Base-by-base conservation (phyloP, 2,113 vertebrate genomes). In the Orthonyx spaldingii region DNA sequence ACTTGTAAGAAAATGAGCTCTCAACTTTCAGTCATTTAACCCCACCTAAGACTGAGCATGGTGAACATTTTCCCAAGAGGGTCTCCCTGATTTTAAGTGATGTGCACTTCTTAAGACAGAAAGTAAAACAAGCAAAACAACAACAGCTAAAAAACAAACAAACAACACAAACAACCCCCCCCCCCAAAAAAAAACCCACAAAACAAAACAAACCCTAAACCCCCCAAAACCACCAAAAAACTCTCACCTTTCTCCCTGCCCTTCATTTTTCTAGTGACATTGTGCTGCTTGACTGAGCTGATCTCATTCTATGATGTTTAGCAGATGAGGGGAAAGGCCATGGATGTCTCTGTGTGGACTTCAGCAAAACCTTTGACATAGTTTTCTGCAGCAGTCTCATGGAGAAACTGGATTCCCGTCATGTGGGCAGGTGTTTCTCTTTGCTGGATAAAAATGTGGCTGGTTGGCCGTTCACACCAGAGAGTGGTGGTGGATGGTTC, bases 401-500 rank as follows among this genome's bases (percentile, higher is more conserved):
- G 55, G 27, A 78, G 24, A 55, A 55, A 7, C 20, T 41, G 30
- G 23, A 55, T 23, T 63, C 32, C 28, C 24, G 47, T 4, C 13
- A 5, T 4, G 16, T 35, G 56, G 16, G 17, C 13, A 35, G n/a
- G 4, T 16, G 12, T 2, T 2, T 13, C 4, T 23, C 13, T 13
- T 16, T 33, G 13, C 28, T 61, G 47, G 41, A 53, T 44, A 12
- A 66, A 66, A 50, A 8, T 8, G 53, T 44, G 61, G 1, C 32
- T 59, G 30, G 20, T 10, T 66, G 28, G 32, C 33, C 24, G 19
- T 8, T 42, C 0, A 1, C 37, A 30, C 4, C 32, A 12, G 63
- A 35, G 52, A 0, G 3, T 17, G 27, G 44, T 11, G 17, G 9
- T 37, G 26, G 35, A 9, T 2, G 5, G 17, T 12, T 32, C 3